These are phyloP conservation scores for Dynastes hyllus DNA, from an alignment of 2,888 invertebrate genomes.

Conservation along the genomic window DNA sequence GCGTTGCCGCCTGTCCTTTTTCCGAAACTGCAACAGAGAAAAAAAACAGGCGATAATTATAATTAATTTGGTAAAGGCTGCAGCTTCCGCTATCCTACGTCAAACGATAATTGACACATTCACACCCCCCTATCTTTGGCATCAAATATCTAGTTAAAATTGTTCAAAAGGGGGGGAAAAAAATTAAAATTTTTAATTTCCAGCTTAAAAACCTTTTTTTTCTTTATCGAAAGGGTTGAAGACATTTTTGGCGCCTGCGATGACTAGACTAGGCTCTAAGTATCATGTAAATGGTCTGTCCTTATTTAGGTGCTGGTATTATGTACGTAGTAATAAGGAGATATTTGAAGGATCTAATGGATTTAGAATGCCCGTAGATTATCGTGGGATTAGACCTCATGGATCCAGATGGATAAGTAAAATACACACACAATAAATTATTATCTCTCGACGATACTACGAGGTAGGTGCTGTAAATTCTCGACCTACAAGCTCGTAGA, in stretches of 20 bases:
- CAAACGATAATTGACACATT: conserved; percentile 10
- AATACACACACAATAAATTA: no score
- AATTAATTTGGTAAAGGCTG: conserved; percentile 5
- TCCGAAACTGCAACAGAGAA: conserved; percentile 82
- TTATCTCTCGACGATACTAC: neutral
- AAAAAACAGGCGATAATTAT: conserved; percentile 44
- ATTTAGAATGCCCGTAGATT: neutral
- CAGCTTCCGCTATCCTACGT: neutral
- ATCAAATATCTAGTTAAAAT: neutral
- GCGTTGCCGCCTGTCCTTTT: conserved; percentile 85
- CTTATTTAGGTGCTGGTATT: neutral
- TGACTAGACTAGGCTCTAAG: neutral
- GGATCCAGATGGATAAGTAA: no score
- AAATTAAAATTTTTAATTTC: conserved; percentile 16
- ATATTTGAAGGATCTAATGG: neutral
- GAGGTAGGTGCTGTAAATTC: no score
- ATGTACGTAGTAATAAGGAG: neutral
- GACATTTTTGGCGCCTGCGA: neutral
- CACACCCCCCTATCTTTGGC: no score
- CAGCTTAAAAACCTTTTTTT: neutral
- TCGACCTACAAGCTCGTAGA: no score
- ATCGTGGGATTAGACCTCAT: neutral
- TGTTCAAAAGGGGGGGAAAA: neutral
- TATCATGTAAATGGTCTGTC: neutral
- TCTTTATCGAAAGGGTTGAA: neutral